Percentiles rank a stretch among this genome's conserved stretches.
phyloP scores from a whole-genome alignment of 2,797 vertebrate species.

The Benthosema pterotum region DNA sequence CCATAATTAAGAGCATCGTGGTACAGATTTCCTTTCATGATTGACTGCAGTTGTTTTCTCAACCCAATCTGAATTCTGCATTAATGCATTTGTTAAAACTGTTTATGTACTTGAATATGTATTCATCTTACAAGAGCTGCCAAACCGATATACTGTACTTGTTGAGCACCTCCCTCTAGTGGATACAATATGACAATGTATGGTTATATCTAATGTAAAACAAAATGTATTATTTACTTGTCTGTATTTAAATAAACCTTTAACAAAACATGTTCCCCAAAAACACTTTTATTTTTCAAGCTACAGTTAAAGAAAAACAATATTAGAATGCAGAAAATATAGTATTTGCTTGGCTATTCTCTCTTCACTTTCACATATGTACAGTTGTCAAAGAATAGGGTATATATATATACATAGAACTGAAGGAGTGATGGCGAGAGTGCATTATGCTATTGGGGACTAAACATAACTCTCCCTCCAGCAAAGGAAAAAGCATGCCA shows the following conservation, averaged over 20 bases:
- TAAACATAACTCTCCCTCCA: slow-evolving; percentile 66
- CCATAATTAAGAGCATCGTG: slow-evolving; percentile 31
- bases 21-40: background rate
- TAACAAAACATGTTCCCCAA: slow-evolving; percentile 63
- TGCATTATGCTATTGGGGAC: slow-evolving; percentile 74
- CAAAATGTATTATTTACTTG: background rate
- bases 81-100: background rate
- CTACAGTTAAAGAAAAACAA: slow-evolving; percentile 87
- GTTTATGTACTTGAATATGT: slow-evolving; percentile 11
- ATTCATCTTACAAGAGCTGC: slow-evolving; percentile 1
- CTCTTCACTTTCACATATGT: slow-evolving; percentile 86
- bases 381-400: slow-evolving; percentile 82
- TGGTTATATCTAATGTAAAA: slow-evolving; percentile 42
- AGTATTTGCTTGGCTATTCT: slow-evolving; percentile 83
- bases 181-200: slow-evolving; percentile 63
- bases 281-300: slow-evolving; percentile 82
- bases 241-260: slow-evolving; percentile 1
- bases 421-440: slow-evolving; percentile 62
- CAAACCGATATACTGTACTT: slow-evolving; percentile 16
- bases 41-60: background rate
- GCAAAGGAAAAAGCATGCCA: slow-evolving; percentile 51
- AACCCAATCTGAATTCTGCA: background rate
- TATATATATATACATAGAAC: slow-evolving; percentile 86
- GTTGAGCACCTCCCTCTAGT: slow-evolving; percentile 62
- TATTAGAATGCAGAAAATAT: slow-evolving; percentile 87